A percentile compares a stretch with the other conserved stretches of the same genome.
phyloP scores from a whole-genome alignment of 2,113 vertebrate species.

The Eira barbara region DNA sequence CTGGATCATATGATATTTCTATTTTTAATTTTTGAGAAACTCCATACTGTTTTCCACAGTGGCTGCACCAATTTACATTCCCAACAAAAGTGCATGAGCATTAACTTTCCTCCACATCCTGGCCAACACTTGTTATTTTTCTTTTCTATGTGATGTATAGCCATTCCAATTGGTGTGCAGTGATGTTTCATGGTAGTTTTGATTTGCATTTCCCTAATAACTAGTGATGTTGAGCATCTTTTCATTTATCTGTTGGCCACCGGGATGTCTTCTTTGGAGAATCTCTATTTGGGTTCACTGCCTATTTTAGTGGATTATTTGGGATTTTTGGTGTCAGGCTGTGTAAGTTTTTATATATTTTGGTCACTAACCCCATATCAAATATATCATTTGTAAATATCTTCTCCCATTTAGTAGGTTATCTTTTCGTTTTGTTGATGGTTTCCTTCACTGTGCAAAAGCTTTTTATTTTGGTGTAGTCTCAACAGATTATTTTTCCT shows the following conservation, averaged over 20 bases:
- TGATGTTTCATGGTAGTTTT: not conserved
- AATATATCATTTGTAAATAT: not conserved
- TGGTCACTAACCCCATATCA: not conserved
- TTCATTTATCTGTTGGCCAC: not conserved
- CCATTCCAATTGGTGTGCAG: not conserved
- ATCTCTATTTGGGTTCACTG: not conserved
- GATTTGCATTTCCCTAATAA: not conserved
- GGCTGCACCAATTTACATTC: not conserved
- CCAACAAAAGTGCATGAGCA: not conserved
- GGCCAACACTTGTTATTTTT: not conserved
- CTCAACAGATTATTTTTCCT: too few relatives aligned
- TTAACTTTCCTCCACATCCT: not conserved
- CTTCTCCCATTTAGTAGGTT: not conserved
- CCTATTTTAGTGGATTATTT: not conserved
- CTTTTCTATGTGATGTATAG: not conserved
- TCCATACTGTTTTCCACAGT: not conserved
- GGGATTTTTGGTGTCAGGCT: not conserved
- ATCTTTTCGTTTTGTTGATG: not conserved
- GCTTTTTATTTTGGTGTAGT: too few relatives aligned
- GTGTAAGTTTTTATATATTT: not conserved
- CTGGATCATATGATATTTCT: not conserved
- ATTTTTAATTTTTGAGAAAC: not conserved
- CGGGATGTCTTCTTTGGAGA: not conserved
- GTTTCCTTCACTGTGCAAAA: not conserved
- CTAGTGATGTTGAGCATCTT: not conserved